Percentiles rank a stretch among this genome's conserved stretches.
These are phyloP conservation scores for Gopherus flavomarginatus DNA, from an alignment of 2,113 vertebrate species.

Conservation along the genomic window DNA sequence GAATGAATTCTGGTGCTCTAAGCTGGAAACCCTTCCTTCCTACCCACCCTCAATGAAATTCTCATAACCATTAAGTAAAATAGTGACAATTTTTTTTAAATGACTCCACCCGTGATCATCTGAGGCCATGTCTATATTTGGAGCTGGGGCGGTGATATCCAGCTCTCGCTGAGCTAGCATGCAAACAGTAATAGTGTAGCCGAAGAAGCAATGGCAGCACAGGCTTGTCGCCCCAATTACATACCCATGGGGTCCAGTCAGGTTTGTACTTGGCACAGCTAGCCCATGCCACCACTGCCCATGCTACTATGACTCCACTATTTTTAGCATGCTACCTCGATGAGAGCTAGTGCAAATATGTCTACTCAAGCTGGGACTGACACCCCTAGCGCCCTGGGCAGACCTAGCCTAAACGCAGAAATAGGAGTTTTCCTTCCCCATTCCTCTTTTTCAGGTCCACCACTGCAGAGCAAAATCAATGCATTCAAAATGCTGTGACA, in stretches of 20 bases:
- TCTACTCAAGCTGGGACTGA: no score
- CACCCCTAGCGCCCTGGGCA: no score
- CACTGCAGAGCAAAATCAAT: no score
- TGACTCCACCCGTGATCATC: not conserved
- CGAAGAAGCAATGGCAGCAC: not conserved
- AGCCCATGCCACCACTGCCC: not conserved
- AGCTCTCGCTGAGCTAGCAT: no score
- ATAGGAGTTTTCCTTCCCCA: no score
- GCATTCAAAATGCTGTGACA: no score
- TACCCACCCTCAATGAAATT: not conserved
- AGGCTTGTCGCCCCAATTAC: not conserved
- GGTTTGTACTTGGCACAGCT: not conserved
- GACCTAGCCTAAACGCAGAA: no score
- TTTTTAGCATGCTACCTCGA: not conserved
- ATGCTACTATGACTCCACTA: not conserved
- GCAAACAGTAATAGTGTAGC: no score
- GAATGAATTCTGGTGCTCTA: no score
- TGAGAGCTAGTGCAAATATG: not conserved
- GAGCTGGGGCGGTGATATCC: no score
- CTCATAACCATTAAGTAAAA: not conserved
- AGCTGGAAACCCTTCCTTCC: not conserved
- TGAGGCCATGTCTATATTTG: not conserved
- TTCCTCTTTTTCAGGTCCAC: no score
- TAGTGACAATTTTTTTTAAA: not conserved
- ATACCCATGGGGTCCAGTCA: not conserved